A percentile compares a stretch with the other conserved stretches of the same genome.
Evolutionary conservation across 2,113 vertebrate genomes (phyloP).

Genomic region (Hippocampus barbouri): DNA sequence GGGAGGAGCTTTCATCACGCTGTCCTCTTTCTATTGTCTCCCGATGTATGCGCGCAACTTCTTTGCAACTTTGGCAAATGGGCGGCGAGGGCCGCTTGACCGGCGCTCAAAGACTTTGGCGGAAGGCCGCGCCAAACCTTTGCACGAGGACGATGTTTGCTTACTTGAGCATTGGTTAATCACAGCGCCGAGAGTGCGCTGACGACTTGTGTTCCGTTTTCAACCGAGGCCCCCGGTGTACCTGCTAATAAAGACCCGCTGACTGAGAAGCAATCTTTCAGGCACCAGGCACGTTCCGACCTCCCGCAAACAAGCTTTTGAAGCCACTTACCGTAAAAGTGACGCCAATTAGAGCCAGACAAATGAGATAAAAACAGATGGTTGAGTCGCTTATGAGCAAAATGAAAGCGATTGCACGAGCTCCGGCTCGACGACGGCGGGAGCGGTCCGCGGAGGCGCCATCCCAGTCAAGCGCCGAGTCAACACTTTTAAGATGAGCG

Average conservation of each 20-base stretch:
- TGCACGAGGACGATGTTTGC: conserved; percentile 25
- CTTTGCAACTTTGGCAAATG: conserved; percentile 31
- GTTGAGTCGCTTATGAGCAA: conserved; percentile 2
- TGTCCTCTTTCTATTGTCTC: conserved; percentile 4
- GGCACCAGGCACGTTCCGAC: neutral
- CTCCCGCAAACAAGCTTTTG: neutral
- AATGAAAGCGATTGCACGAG: neutral
- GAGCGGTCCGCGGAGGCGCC: neutral
- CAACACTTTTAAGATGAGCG: neutral
- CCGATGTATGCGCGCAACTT: conserved; percentile 23
- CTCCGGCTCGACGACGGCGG: neutral
- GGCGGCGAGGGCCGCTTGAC: conserved; percentile 42
- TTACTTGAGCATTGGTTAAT: too few species aligned
- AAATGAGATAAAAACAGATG: conserved; percentile 5
- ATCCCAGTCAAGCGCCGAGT: neutral
- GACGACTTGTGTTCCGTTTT: too few species aligned
- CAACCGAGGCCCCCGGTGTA: too few species aligned
- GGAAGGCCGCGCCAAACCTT: conserved; percentile 51
- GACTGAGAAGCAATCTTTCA: neutral
- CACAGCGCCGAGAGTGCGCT: too few species aligned
- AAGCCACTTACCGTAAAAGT: neutral
- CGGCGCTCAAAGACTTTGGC: conserved; percentile 43
- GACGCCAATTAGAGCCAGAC: conserved; percentile 4
- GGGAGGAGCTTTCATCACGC: conserved; percentile 41
- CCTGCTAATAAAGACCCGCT: neutral